phyloP scores from a whole-genome alignment of 1,140 invertebrate genomes.

The Lordiphosa collinella region DNA sequence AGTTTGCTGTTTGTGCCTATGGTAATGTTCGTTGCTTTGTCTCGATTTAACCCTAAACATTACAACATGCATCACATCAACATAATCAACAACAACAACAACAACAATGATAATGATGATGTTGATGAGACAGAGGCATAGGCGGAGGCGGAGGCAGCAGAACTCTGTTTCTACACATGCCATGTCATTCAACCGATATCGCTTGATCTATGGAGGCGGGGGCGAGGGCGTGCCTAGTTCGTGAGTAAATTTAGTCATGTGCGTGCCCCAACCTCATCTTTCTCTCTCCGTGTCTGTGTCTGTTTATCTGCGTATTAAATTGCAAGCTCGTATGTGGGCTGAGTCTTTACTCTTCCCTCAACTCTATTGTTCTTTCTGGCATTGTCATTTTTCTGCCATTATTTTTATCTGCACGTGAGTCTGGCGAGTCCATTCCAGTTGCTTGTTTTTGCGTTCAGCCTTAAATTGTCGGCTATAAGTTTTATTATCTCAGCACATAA shows the following conservation, averaged over 20 bases:
- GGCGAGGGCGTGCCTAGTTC: conserved; percentile 22
- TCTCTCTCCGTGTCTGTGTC: conserved; percentile 35
- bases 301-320: conserved; percentile 76
- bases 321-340: conserved; percentile 58
- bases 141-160: neutral
- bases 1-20: conserved; percentile 28
- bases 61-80: conserved; percentile 72
- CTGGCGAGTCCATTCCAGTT: conserved; percentile 49
- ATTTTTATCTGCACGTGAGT: conserved; percentile 72
- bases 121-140: neutral
- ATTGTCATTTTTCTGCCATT: conserved; percentile 70
- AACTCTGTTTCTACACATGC: conserved; percentile 41
- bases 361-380: conserved; percentile 21
- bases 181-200: conserved; percentile 67
- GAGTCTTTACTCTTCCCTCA: conserved; percentile 11
- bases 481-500: conserved; percentile 38
- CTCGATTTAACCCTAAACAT: conserved; percentile 63
- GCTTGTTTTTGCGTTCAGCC: conserved; percentile 3
- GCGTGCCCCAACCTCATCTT: conserved; percentile 63
- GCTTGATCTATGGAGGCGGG: conserved; percentile 25
- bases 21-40: conserved; percentile 29
- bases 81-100: conserved; percentile 64
- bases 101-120: conserved; percentile 18
- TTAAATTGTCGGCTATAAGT: conserved; percentile 63
- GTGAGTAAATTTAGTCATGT: conserved; percentile 60